Evolutionary conservation across 2,888 invertebrate genomes (phyloP), one percentile per base, ranked within the genome.

Genomic region (Cryptocephalus primarius): DNA sequence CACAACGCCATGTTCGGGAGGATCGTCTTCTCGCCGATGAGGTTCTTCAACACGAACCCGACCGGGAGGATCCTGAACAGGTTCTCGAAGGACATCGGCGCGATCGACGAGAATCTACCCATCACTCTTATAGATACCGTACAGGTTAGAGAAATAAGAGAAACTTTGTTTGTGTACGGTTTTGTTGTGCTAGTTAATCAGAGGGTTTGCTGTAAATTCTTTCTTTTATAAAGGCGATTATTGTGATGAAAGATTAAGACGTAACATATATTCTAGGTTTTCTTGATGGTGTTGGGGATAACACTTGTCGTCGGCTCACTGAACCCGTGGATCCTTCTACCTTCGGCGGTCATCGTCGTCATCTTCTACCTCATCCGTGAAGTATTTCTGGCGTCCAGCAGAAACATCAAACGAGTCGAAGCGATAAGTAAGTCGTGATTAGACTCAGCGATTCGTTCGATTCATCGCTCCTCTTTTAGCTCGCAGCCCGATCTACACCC

Each of bases 401-500:
- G 86, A 22, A 82, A 82, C 58, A 68, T 88, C 33, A 88, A 81
- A 66, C 68, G 80, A 56, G 72, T 82, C 2, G 82, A 83, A 61
- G 79, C 80, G 54, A 33, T 42, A 6, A 42, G 42, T 42, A 32
- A 42, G 42, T 42, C 3, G 10, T 4, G 1, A 42, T 6, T 32
- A 4, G 13, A 4, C 6, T 13, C 12, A 6, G 2, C 3, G 10
- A 10, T 42, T 4, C n/a, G n/a, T 6, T 31, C n/a, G 2, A n/a
- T 13, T 40, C 10, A 6, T 31, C 6, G 42, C 9, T 40, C 31
- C 40, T 36, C 39, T 62, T 66, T 43, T 65, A 86, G 86, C 83
- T 44, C 77, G 85, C 42, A 86, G 85, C 60, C 88, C 88, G 0
- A 78, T 89, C 0, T 88, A 83, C 64, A 79, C 82, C 1, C 82